Base-by-base conservation (phyloP, 1,140 invertebrate genomes). In the Chrysopa pallens region DNA sequence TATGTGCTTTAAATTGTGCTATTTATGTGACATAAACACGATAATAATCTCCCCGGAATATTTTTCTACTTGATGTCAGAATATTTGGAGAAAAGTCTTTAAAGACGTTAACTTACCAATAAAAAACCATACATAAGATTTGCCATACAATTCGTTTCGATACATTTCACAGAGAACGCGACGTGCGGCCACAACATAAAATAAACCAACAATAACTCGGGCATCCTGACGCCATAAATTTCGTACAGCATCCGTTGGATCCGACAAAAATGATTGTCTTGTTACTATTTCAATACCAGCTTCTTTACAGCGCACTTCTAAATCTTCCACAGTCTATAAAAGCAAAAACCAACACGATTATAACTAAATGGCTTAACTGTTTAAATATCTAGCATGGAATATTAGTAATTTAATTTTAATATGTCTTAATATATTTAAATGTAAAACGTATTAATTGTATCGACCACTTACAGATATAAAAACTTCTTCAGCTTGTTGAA, bases 81-180 rank as follows among this genome's bases (percentile, higher is more conserved):
- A n/a, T n/a, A n/a, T n/a, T n/a, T n/a, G n/a, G n/a, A 23, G 17
- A 23, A 5, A 23, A 23, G 17, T 23, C 17, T 23, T 11, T 4
- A 33, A 28, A 28, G n/a, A 31, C 11, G 36, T n/a, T 41, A 13
- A 66, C 73, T 74, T 59, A 83, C 91, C 95, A 54, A 99, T 98
- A 62, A 98, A 94, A 61, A 98, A 96, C 95, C 95, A 99, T 0
- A 98, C 94, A 66, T 97, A 92, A 31, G 86, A 86, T 53, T 89
- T 87, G 3, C 94, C 95, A 57, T 91, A 98, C 1, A 99, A 67
- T 38, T 83, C 80, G 48, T 95, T 85, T 53, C 91, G 91, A 63
- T 92, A 98, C 51, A 97, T 78, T 67, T 98, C 93, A 62, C 95
- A 99, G 4, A 99, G 76, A 0, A 99, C 95, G 43, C 86, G 69